These are phyloP conservation scores for Remorina albescens DNA, from an alignment of 2,797 vertebrate genomes.

Conservation along the genomic window DNA sequence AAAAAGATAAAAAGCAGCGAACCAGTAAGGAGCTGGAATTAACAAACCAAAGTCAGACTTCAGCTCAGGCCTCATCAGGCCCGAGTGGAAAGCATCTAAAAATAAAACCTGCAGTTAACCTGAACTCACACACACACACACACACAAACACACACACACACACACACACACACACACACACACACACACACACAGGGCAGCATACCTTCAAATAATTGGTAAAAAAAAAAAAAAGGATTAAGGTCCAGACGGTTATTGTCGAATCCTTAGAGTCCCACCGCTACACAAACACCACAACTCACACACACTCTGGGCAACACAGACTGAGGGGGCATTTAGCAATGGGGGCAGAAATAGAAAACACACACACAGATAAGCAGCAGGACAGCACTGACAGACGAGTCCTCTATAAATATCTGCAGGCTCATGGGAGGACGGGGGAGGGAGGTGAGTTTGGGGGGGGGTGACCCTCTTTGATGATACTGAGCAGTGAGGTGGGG, in stretches of 20 bases:
- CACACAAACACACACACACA: constrained; percentile 1
- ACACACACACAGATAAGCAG: constrained; percentile 74
- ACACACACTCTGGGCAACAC: constrained; percentile 19
- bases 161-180: not conserved
- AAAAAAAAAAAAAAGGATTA: constrained; percentile 1
- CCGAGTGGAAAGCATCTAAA: constrained; percentile 8
- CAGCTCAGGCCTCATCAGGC: constrained; percentile 1
- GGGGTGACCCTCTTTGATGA: constrained; percentile 68
- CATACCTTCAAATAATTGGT: constrained; percentile 59
- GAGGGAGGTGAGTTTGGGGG: constrained; percentile 23
- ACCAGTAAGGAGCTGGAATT: not conserved
- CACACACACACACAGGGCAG: constrained; percentile 3
- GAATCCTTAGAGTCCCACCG: constrained; percentile 46
- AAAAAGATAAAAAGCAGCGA: constrained; percentile 1
- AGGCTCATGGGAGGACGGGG: constrained; percentile 2
- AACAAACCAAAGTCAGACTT: too few relatives aligned
- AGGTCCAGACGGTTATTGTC: constrained; percentile 38
- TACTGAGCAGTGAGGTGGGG: not conserved
- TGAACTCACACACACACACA: too few relatives aligned
- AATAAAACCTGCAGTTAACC: constrained; percentile 42
- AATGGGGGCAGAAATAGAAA: constrained; percentile 79
- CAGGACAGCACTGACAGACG: constrained; percentile 87
- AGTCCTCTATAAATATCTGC: constrained; percentile 91
- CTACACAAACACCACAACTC: constrained; percentile 59
- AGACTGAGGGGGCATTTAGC: constrained; percentile 50